phyloP scores from a whole-genome alignment of 2,113 vertebrate genomes.

The Heterochromis multidens region DNA sequence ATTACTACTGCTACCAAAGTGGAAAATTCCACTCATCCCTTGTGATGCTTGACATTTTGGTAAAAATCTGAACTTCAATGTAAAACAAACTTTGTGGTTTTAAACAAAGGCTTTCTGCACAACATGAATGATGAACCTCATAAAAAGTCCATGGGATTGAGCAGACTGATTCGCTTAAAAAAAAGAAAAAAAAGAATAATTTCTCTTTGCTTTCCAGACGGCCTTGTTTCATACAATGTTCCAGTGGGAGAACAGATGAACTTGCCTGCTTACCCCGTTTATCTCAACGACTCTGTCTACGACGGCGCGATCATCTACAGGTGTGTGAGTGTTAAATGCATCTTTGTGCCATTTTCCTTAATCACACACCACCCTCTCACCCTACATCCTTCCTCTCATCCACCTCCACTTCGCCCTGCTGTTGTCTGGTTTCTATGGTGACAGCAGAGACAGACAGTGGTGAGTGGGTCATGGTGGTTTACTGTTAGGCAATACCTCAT shows the following conservation, averaged over 20 bases:
- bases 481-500: slow-evolving; percentile 38
- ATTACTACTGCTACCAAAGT: background rate
- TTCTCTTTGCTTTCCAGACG: slow-evolving; percentile 75
- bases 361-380: background rate
- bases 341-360: background rate
- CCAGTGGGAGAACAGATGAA: slow-evolving; percentile 86
- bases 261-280: slow-evolving; percentile 75
- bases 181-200: background rate
- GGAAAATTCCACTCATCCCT: background rate
- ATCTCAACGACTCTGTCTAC: slow-evolving; percentile 94
- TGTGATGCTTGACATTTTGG: background rate
- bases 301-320: slow-evolving; percentile 91
- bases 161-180: background rate
- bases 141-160: background rate
- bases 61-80: background rate
- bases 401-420: slow-evolving; percentile 11
- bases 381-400: background rate
- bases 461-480: slow-evolving; percentile 55
- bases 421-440: slow-evolving; percentile 58
- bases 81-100: background rate
- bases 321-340: slow-evolving; percentile 62
- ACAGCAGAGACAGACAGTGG: slow-evolving; percentile 34
- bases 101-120: background rate
- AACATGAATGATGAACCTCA: background rate
- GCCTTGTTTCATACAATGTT: slow-evolving; percentile 91